A percentile compares a stretch with the other conserved stretches of the same genome.
Conservation (phyloP, 2,113 vertebrate genomes). For the Phaetusa simplex region DNA sequence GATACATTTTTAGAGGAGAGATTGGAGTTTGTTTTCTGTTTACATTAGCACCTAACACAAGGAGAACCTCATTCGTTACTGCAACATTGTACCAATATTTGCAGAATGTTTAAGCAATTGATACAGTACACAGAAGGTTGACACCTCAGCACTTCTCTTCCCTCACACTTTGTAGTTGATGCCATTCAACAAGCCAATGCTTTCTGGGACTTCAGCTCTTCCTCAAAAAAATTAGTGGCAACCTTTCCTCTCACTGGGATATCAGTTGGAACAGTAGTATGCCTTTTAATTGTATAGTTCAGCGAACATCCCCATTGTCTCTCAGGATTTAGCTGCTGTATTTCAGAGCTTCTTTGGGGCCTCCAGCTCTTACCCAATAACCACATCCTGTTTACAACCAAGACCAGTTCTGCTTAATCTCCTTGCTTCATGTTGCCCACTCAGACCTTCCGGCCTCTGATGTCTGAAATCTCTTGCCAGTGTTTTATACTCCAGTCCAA, state of each 20-base stretch:
- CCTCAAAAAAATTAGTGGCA: not conserved
- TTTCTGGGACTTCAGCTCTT: not conserved
- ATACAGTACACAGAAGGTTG: fast-evolving
- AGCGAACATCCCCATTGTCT: not conserved
- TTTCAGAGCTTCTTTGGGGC: not conserved
- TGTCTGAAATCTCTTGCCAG: not conserved
- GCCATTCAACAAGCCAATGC: not conserved
- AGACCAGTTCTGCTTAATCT: not conserved
- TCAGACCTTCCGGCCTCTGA: not conserved
- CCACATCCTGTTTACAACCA: conserved; percentile 32
- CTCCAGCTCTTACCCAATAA: conserved; percentile 9
- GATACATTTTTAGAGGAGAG: not conserved
- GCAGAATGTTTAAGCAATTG: not conserved
- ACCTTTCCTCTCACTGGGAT: not conserved
- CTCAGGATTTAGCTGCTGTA: not conserved
- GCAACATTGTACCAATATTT: not conserved
- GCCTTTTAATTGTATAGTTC: not conserved
- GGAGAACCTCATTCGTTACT: not conserved
- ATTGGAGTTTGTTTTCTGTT: not conserved
- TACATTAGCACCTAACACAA: not conserved
- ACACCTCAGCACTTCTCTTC: not conserved
- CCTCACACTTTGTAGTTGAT: not conserved
- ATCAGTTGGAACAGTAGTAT: not conserved
- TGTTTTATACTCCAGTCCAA: not conserved
- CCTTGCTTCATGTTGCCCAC: not conserved